Evolutionary conservation across 2,888 invertebrate genomes (phyloP).

Genomic region (Macrophya annulata): DNA sequence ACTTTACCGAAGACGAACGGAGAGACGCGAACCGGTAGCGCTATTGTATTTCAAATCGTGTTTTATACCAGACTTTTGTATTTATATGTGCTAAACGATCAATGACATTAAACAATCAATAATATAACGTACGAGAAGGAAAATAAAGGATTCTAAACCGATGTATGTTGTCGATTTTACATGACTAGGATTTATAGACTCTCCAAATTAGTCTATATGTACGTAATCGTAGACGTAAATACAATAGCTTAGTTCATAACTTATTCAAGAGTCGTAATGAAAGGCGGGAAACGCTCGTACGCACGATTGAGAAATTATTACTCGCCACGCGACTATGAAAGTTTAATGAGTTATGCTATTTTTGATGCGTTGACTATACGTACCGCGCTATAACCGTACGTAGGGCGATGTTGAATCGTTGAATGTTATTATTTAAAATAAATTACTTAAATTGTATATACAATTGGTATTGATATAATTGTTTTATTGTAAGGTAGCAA

Average conservation of each 20-base stretch:
- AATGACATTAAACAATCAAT: neutral
- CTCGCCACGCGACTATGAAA: constrained; percentile 42
- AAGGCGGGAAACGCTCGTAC: constrained; percentile 22
- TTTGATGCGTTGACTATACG: constrained; percentile 3
- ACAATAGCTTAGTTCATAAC: neutral
- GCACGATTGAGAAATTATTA: constrained; percentile 33
- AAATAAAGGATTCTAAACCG: neutral
- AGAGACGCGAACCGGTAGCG: constrained; percentile 9
- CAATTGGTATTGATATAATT: neutral
- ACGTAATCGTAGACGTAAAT: neutral
- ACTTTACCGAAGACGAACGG: constrained; percentile 15
- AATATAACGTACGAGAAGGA: neutral
- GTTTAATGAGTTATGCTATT: constrained; percentile 44
- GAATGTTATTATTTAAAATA: neutral
- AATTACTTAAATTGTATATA: neutral
- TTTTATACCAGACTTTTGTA: neutral
- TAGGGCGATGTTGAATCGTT: neutral
- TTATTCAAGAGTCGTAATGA: constrained; percentile 38
- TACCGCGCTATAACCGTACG: neutral
- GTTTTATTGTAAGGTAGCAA: neutral
- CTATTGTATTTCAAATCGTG: constrained; percentile 19
- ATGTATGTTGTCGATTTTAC: neutral
- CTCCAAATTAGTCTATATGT: neutral
- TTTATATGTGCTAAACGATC: neutral
- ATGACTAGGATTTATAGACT: neutral